Evolutionary conservation across 2,888 invertebrate genomes (phyloP).

Genomic region (Alloplasta piceator): DNA sequence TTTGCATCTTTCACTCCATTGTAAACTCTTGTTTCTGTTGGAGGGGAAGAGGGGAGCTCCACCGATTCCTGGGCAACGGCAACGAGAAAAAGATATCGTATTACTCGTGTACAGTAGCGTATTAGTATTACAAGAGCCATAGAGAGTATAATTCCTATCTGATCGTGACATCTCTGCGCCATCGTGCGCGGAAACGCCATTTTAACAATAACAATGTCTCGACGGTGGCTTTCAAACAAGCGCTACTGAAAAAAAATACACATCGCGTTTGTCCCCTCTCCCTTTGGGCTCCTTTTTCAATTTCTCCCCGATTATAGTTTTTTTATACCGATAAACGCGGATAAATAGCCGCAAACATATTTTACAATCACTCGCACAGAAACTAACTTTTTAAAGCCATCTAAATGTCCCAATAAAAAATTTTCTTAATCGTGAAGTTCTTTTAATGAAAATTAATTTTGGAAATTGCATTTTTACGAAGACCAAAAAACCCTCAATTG

Average conservation of each 20-base stretch:
- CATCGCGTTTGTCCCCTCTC: not conserved
- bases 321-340: not conserved
- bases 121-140: constrained; percentile 24
- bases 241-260: not conserved
- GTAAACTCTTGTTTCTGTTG: constrained; percentile 42
- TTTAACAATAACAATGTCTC: constrained; percentile 41
- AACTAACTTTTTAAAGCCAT: no score
- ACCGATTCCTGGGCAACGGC: constrained; percentile 59
- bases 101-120: constrained; percentile 67
- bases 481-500: no score
- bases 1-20: constrained; percentile 74
- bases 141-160: constrained; percentile 77
- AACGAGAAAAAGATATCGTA: constrained; percentile 72
- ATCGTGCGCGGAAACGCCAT: constrained; percentile 34
- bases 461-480: no score
- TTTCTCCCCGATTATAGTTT: no score
- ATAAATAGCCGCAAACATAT: not conserved
- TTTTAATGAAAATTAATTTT: no score
- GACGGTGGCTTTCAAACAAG: not conserved
- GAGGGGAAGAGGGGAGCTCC: constrained; percentile 52
- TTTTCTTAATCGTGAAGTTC: no score
- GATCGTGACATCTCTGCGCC: constrained; percentile 78
- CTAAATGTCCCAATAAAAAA: no score
- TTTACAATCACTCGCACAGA: no score
- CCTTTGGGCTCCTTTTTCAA: no score